A percentile compares a stretch with the other conserved stretches of the same genome.
These are phyloP conservation scores for Leptinotarsa texana DNA, from an alignment of 1,140 invertebrate genomes.

Conservation along the genomic window DNA sequence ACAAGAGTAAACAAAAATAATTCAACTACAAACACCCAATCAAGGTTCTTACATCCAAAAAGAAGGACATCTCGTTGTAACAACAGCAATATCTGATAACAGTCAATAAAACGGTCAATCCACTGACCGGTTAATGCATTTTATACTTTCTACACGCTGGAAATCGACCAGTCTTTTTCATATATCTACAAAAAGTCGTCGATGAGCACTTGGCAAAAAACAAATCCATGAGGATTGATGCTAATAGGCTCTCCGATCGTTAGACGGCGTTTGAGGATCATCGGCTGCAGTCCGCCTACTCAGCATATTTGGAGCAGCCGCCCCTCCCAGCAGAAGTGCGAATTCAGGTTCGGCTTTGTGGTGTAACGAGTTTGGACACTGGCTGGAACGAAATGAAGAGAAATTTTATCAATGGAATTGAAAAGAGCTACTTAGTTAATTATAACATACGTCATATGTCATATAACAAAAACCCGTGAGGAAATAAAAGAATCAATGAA, in stretches of 20 bases:
- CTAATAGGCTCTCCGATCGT: conserved; percentile 27
- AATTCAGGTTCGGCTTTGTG: background rate
- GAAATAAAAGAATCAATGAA: too few relatives aligned
- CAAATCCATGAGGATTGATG: conserved; percentile 25
- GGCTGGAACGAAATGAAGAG: too few relatives aligned
- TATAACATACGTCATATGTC: too few relatives aligned
- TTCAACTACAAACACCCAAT: too few relatives aligned
- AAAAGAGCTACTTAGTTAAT: too few relatives aligned
- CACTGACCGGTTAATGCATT: background rate
- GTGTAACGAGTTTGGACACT: too few relatives aligned
- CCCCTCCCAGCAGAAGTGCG: background rate
- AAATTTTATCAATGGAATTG: too few relatives aligned
- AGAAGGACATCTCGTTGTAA: too few relatives aligned
- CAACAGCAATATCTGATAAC: background rate
- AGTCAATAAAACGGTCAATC: background rate
- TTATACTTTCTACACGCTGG: background rate
- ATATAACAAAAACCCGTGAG: too few relatives aligned
- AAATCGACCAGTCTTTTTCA: conserved; percentile 1
- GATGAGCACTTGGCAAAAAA: conserved; percentile 23
- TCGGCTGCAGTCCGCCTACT: conserved; percentile 18
- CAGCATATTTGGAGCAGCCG: conserved; percentile 28
- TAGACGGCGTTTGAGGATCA: conserved; percentile 20
- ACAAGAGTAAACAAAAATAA: too few relatives aligned
- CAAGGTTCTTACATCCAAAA: too few relatives aligned
- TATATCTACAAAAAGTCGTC: conserved; percentile 5